Conservation (phyloP, 2,888 invertebrate genomes). For the Cetonia aurata region DNA sequence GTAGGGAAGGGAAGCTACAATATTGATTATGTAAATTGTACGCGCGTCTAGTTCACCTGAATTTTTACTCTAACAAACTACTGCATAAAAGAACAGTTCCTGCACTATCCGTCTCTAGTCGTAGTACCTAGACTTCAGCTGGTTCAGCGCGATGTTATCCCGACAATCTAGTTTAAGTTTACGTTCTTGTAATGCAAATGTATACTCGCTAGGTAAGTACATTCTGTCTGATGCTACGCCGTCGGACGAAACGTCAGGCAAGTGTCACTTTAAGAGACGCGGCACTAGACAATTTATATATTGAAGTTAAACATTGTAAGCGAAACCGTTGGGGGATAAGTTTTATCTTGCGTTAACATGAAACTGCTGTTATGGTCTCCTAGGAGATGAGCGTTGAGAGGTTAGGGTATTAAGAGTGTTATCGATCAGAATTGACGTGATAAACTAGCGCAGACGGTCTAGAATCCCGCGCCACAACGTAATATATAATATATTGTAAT, state of each 20-base stretch:
- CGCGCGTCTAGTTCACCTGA: slow-evolving; percentile 29
- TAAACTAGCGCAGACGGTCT: slow-evolving; percentile 10
- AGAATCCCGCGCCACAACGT: not conserved
- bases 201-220: not conserved
- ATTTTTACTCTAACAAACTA: slow-evolving; percentile 22
- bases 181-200: slow-evolving; percentile 20
- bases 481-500: slow-evolving; percentile 10
- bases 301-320: slow-evolving; percentile 26
- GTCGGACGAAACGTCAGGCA: not conserved
- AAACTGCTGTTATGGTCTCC: not conserved
- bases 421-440: slow-evolving; percentile 22
- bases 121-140: slow-evolving; percentile 6
- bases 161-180: slow-evolving; percentile 33
- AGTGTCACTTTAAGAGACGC: not conserved
- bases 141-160: slow-evolving; percentile 15
- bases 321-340: not conserved
- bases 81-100: slow-evolving; percentile 32
- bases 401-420: slow-evolving; percentile 7
- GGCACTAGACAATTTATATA: slow-evolving; percentile 22
- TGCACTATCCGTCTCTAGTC: not conserved
- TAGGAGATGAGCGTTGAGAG: not conserved
- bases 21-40: slow-evolving; percentile 26
- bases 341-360: slow-evolving; percentile 16
- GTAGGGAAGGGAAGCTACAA: not conserved
- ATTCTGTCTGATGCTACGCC: not conserved